phyloP scores from a whole-genome alignment of 2,888 invertebrate genomes.

The Chrysolina oricalcia region DNA sequence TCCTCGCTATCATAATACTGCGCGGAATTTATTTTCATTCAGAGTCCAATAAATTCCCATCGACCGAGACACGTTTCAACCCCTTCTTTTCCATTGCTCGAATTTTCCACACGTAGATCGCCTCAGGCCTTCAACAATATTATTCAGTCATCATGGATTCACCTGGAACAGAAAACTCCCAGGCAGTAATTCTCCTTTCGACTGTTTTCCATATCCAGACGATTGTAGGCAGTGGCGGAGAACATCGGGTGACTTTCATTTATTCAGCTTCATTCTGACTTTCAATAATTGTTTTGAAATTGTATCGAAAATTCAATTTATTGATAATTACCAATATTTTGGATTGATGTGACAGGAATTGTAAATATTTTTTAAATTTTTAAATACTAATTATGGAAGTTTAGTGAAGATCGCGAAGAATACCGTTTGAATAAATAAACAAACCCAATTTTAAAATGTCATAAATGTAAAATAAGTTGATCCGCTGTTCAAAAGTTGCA shows the following conservation, averaged over 20 bases:
- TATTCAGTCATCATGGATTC: slow-evolving; percentile 49
- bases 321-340: too few species aligned
- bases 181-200: slow-evolving; percentile 41
- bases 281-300: too few species aligned
- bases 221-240: slow-evolving; percentile 30
- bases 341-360: too few species aligned
- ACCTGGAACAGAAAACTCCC: slow-evolving; percentile 51
- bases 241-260: not conserved
- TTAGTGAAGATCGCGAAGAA: too few species aligned
- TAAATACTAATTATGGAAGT: too few species aligned
- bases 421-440: too few species aligned
- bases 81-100: slow-evolving; percentile 29
- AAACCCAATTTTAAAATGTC: too few species aligned
- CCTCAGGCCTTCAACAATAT: slow-evolving; percentile 42
- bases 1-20: not conserved
- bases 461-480: too few species aligned
- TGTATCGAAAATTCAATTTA: too few species aligned
- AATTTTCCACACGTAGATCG: slow-evolving; percentile 38
- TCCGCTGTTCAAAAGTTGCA: too few species aligned
- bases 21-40: slow-evolving; percentile 8
- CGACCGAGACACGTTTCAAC: slow-evolving; percentile 28
- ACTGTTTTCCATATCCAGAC: slow-evolving; percentile 22
- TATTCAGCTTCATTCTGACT: too few species aligned
- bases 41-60: slow-evolving; percentile 37
- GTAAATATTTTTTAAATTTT: too few species aligned